Evolutionary conservation across 1,140 invertebrate species (phyloP).

Genomic region (Nephotettix cincticeps): DNA sequence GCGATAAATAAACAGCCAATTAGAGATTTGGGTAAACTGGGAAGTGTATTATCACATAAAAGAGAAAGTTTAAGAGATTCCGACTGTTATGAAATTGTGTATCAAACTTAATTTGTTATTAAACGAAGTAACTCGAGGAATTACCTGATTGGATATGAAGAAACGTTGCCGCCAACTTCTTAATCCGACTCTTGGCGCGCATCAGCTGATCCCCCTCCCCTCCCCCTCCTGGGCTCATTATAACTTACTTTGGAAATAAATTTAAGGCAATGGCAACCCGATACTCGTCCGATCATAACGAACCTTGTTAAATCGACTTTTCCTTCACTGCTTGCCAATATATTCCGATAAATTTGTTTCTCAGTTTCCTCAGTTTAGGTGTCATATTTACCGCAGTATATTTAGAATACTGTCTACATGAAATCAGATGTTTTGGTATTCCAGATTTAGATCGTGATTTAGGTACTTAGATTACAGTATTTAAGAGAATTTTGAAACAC

Average conservation of each 20-base stretch:
- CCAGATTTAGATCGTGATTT: too few relatives aligned
- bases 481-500: too few relatives aligned
- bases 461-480: too few relatives aligned
- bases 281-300: constrained; percentile 28
- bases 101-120: constrained; percentile 20
- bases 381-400: too few relatives aligned
- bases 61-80: constrained; percentile 4
- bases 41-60: constrained; percentile 11
- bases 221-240: constrained; percentile 20
- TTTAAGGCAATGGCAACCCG: constrained; percentile 29
- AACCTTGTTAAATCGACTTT: constrained; percentile 28
- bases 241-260: constrained; percentile 33
- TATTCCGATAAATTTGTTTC: background rate
- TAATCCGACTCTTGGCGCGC: constrained; percentile 1
- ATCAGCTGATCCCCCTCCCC: constrained; percentile 19
- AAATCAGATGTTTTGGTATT: too few relatives aligned
- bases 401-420: too few relatives aligned
- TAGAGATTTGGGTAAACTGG: too few relatives aligned
- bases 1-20: too few relatives aligned
- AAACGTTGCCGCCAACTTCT: constrained; percentile 14
- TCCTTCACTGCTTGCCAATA: background rate
- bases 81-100: constrained; percentile 18
- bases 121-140: constrained; percentile 10
- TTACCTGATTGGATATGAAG: constrained; percentile 22
- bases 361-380: background rate